Evolutionary conservation across 64 coral and sea anemone genomes (phyloP), one percentile per base, ranked within the genome.

Genomic region (Anthopleura sola): DNA sequence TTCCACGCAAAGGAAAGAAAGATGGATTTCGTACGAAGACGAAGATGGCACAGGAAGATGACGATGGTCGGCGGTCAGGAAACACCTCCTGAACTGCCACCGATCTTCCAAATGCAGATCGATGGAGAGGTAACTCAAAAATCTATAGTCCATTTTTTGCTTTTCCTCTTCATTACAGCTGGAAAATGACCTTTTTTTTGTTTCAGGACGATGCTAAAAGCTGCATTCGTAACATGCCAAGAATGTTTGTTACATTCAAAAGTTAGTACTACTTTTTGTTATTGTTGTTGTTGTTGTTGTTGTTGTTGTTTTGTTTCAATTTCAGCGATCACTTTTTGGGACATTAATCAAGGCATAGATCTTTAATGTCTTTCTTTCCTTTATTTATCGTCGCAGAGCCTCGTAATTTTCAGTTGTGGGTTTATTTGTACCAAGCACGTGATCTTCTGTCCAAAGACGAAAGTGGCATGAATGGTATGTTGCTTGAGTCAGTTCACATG

Each of bases 351-450:
- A 3, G 40, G 9, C 9, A 44, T 44, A 8, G 40, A 44, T 44
- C 40, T 44, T 6, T 44, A 6, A 44, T 44, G 40, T 44, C 40
- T 38, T 11, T 36, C 57, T 44, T 36, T 85, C 7, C 29, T 3
- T 32, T 75, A 15, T 19, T 83, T 40, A 21, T 83, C 26, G 28
- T 49, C 23, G 2, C 80, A 83, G 80, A 55, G 23, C 80, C 80
- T 51, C 80, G 80, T 50, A 51, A 50, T 15, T 95, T 92, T 68
- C 94, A 95, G 39, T 56, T 95, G 19, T 95, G 94, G 94, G 94
- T 92, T 49, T 95, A 95, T 55, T 21, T 95, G 24, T 95, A 92
- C 55, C 94, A 95, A 68, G 94, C 94, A 83, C 94, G 94, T 86
- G 94, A 95, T 5, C 90, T 95, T 20, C 31, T 76, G 7, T 86